Evolutionary conservation across 2,113 vertebrate genomes (phyloP).

Genomic region (Eidolon helvum): DNA sequence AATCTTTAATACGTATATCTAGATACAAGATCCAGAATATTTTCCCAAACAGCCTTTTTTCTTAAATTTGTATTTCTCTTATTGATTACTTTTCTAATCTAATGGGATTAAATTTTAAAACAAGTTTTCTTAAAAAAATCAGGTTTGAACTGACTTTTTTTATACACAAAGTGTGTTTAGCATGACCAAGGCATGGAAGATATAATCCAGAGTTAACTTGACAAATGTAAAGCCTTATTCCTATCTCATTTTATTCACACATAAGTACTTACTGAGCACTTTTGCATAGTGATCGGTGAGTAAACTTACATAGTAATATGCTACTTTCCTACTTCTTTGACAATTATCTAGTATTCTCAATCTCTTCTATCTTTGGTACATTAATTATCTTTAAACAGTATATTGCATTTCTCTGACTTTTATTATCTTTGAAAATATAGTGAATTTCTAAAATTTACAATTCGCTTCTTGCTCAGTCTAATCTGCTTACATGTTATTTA

Average conservation of each 20-base stretch:
- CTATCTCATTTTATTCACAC: not conserved
- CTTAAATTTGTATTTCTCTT: conserved; percentile 15
- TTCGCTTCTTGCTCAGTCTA: not conserved
- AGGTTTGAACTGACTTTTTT: not conserved
- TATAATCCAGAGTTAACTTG: not conserved
- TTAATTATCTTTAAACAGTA: not conserved
- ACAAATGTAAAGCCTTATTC: not conserved
- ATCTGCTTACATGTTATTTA: conserved; percentile 11
- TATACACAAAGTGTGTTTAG: not conserved
- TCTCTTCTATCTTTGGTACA: not conserved
- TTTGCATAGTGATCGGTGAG: not conserved
- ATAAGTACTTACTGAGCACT: not conserved
- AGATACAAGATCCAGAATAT: not conserved
- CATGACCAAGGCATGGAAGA: not conserved
- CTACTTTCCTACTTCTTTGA: not conserved
- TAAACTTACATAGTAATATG: not conserved
- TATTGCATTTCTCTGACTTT: not conserved
- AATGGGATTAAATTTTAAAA: not conserved
- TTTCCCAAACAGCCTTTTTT: conserved; percentile 17
- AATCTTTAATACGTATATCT: not conserved
- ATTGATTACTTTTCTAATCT: conserved; percentile 23
- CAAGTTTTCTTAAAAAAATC: not conserved
- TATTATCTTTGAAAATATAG: not conserved
- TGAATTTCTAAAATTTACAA: not conserved
- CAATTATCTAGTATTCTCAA: not conserved